phyloP scores from a whole-genome alignment of 2,797 vertebrate genomes.

The Pempheris klunzingeri region DNA sequence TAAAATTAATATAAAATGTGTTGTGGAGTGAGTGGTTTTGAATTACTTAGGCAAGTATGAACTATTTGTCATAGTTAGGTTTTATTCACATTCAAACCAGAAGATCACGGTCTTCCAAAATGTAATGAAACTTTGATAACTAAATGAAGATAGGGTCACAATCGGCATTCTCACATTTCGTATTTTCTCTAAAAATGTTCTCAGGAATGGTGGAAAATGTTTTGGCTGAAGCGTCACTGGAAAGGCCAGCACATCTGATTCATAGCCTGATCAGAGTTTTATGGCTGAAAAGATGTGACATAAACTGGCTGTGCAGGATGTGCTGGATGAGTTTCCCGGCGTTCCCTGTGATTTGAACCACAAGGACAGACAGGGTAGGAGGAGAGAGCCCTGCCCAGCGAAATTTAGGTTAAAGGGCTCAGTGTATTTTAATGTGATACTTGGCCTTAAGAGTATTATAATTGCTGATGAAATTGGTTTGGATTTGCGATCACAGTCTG shows the following conservation, averaged over 20 bases:
- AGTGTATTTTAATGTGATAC: slow-evolving; percentile 31
- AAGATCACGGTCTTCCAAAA: slow-evolving; percentile 28
- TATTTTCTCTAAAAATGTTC: slow-evolving; percentile 34
- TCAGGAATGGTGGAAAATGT: slow-evolving; percentile 33
- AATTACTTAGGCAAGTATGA: slow-evolving; percentile 20
- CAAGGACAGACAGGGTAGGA: slow-evolving; percentile 24
- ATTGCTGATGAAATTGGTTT: slow-evolving; percentile 25
- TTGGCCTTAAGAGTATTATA: slow-evolving; percentile 15
- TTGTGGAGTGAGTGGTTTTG: slow-evolving; percentile 25
- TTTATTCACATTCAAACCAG: slow-evolving; percentile 12
- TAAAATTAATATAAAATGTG: slow-evolving; percentile 46
- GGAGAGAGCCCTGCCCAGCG: slow-evolving; percentile 12
- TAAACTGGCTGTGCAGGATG: slow-evolving; percentile 47
- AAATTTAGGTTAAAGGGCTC: slow-evolving; percentile 30
- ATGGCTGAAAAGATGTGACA: slow-evolving; percentile 59
- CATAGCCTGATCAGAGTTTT: slow-evolving; percentile 51
- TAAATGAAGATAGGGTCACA: slow-evolving; percentile 14
- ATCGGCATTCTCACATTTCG: slow-evolving; percentile 14
- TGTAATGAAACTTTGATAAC: slow-evolving; percentile 34
- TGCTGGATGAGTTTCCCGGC: slow-evolving; percentile 31
- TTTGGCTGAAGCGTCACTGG: slow-evolving; percentile 50
- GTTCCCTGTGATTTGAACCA: slow-evolving; percentile 52
- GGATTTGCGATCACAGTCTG: slow-evolving; percentile 18
- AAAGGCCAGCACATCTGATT: slow-evolving; percentile 49
- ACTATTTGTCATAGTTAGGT: slow-evolving; percentile 35